Base-by-base conservation (phyloP, 2,797 vertebrate genomes). In the Scyliorhinus canicula region DNA sequence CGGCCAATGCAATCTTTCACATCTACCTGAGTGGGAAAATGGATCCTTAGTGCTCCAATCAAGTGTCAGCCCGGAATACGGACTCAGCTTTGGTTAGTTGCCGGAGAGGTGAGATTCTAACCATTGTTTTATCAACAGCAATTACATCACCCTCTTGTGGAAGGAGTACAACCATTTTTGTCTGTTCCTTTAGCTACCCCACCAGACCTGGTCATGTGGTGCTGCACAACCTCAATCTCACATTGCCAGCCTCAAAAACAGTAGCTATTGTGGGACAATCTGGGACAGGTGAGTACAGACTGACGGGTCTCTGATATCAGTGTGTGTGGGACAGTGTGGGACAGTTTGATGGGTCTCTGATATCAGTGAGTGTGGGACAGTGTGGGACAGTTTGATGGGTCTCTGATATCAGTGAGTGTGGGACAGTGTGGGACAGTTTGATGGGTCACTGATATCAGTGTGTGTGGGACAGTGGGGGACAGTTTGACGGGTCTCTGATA, bases 211-310 rank as follows among this genome's bases (percentile, higher is more conserved):
- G 98, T 88, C 98, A 98, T 95, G 96, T 96, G 4, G 97, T 99
- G 90, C 97, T 99, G 95, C 96, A 96, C 57, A 97, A 97, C 95
- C 98, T 99, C 96, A 98, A 93, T 96, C 97, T 99, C 95, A 97
- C 97, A 0, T 96, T 99, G 71, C 98, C 98, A 0, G 98, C 98
- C 0, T 96, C 97, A 96, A 98, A 98, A 97, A 99, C 98, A 0
- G 97, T 99, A 28, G 99, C 99, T 90, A 98, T 99, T 0, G 99
- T 99, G 95, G 99, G 99, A 93, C 98, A 98, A 95, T 99, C 99
- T 0, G 99, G 99, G 63, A 98, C 98, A 98, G 99, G 99, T 99
- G 96, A 97, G 95, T n/a, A 95, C 40, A 44, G 74, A 57, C 71
- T 84, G n/a, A 74, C 21, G 16, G 4, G 0, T 79, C n/a, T 40